Evolutionary conservation across 2,888 invertebrate species (phyloP).

Genomic region (Dermolepida albohirtum): DNA sequence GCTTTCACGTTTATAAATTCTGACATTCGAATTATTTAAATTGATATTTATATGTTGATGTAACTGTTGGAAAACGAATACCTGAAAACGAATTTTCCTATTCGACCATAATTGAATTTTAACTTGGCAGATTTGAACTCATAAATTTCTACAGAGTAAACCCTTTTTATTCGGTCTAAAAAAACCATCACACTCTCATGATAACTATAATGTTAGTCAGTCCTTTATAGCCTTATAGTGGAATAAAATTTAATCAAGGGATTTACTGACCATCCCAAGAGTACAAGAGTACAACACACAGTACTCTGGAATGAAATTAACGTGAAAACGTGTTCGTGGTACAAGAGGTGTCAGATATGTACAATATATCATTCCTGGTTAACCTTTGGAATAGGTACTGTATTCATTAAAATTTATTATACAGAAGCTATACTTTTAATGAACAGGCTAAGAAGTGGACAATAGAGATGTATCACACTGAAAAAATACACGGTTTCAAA

Average conservation of each 20-base stretch:
- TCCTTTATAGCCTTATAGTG: slow-evolving; percentile 37
- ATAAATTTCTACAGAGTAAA: slow-evolving; percentile 27
- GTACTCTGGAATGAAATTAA: slow-evolving; percentile 23
- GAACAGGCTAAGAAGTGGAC: slow-evolving; percentile 14
- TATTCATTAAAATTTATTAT: slow-evolving; percentile 25
- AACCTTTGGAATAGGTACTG: slow-evolving; percentile 14
- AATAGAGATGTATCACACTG: not conserved
- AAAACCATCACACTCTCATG: slow-evolving; percentile 14
- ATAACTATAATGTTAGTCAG: slow-evolving; percentile 25
- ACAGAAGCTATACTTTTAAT: slow-evolving; percentile 12
- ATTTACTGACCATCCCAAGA: slow-evolving; percentile 24
- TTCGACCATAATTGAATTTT: slow-evolving; percentile 27
- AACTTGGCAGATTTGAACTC: not conserved
- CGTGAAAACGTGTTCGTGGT: slow-evolving; percentile 6
- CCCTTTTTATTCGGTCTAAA: slow-evolving; percentile 17
- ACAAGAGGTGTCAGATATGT: slow-evolving; percentile 19
- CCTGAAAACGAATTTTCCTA: slow-evolving; percentile 9
- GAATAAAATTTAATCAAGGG: slow-evolving; percentile 38
- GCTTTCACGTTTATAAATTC: too few species aligned
- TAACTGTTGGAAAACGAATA: slow-evolving; percentile 13
- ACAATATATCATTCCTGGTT: slow-evolving; percentile 27
- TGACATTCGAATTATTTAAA: not conserved
- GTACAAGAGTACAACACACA: slow-evolving; percentile 11
- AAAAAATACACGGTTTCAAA: too few species aligned
- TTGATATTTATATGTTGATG: slow-evolving; percentile 14